A percentile compares a stretch with the other conserved stretches of the same genome.
phyloP scores from a whole-genome alignment of 2,888 invertebrate species.

The Matsumyia berberina region DNA sequence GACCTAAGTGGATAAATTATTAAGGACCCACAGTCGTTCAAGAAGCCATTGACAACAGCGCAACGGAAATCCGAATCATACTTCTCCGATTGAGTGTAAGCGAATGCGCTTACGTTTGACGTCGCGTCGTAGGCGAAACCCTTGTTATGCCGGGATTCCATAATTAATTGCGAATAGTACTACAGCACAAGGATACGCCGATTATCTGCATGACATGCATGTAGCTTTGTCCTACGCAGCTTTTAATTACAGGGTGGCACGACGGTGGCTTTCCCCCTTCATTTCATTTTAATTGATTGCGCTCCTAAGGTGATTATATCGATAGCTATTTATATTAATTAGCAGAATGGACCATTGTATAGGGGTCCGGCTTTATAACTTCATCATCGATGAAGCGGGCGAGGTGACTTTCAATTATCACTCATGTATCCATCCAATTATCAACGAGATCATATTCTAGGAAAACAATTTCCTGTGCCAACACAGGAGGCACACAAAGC shows the following conservation, averaged over 20 bases:
- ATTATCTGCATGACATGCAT: slow-evolving; percentile 35
- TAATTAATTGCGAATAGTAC: slow-evolving; percentile 22
- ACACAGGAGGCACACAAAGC: background rate
- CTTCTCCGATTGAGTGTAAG: background rate
- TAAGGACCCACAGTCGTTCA: slow-evolving; percentile 18
- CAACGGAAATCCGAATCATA: background rate
- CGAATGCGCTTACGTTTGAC: background rate
- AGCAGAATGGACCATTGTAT: slow-evolving; percentile 1
- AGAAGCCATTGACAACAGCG: slow-evolving; percentile 3
- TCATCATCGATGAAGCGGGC: background rate
- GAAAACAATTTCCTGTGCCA: slow-evolving; percentile 6
- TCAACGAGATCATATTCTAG: slow-evolving; percentile 1
- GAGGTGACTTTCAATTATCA: slow-evolving; percentile 19
- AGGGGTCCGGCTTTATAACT: slow-evolving; percentile 8
- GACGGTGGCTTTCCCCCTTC: background rate
- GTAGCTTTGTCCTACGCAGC: slow-evolving; percentile 19
- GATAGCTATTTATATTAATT: slow-evolving; percentile 26
- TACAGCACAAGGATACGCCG: background rate
- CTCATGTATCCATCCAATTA: slow-evolving; percentile 22
- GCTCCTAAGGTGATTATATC: slow-evolving; percentile 2
- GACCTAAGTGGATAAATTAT: slow-evolving; percentile 40
- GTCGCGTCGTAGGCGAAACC: background rate
- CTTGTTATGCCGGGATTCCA: background rate
- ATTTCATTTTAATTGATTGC: background rate
- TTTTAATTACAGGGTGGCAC: slow-evolving; percentile 10